Conservation (phyloP, 2,797 vertebrate genomes). For the Coregonus ussuriensis region DNA sequence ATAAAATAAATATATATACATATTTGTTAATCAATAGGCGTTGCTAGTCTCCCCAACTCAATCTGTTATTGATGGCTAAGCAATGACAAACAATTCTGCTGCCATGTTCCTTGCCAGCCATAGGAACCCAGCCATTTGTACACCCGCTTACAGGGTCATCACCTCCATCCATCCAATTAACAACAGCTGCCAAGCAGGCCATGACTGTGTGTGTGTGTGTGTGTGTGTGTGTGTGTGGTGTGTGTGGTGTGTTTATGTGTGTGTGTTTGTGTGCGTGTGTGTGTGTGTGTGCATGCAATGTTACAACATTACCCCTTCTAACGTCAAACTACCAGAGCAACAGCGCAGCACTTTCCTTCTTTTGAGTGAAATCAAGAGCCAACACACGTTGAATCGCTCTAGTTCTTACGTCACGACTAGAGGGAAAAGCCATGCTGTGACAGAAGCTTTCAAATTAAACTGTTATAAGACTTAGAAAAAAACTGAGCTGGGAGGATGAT, state of each 20-base stretch:
- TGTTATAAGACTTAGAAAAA: not conserved
- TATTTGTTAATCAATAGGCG: not conserved
- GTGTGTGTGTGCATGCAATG: not conserved
- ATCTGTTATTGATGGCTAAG: constrained; percentile 23
- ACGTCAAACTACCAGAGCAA: not conserved
- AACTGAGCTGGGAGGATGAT: not conserved
- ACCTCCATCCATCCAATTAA: constrained; percentile 25
- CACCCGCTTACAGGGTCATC: constrained; percentile 25
- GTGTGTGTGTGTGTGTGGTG: not conserved
- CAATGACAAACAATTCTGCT: not conserved
- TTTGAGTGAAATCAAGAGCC: no score
- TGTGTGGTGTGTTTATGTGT: not conserved
- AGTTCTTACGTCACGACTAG: not conserved
- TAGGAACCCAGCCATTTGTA: not conserved
- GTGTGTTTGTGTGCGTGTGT: not conserved
- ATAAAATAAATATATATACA: no score
- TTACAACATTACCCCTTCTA: not conserved
- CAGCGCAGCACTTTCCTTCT: not conserved
- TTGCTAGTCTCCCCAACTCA: not conserved
- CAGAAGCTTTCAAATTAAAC: constrained; percentile 24
- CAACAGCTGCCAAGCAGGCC: constrained; percentile 10
- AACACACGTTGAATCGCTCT: no score
- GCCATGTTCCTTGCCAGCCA: not conserved
- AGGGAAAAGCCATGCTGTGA: constrained; percentile 15
- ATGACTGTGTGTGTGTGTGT: not conserved